Evolutionary conservation across 2,888 invertebrate genomes (phyloP), one percentile per base, ranked within the genome.

Genomic region (Teleiodes luculella): DNA sequence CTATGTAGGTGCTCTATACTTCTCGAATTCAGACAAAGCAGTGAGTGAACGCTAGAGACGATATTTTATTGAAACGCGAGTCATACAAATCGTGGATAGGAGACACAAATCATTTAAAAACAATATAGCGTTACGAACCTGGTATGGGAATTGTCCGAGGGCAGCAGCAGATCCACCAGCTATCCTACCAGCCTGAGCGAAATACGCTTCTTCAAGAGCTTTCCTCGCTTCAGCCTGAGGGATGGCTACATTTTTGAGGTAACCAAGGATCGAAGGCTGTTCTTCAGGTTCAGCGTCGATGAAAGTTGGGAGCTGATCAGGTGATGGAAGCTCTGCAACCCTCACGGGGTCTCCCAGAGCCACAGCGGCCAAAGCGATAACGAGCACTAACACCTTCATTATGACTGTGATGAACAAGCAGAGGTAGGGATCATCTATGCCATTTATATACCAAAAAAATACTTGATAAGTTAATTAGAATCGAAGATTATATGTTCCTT

Each of bases 111-210:
- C n/a, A n/a, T n/a, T n/a, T n/a, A n/a, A n/a, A n/a, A n/a, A n/a
- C n/a, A n/a, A n/a, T n/a, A n/a, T n/a, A n/a, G n/a, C n/a, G n/a
- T n/a, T n/a, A n/a, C n/a, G n/a, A n/a, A 81, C 81, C 74, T 81
- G 80, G 58, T 70, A 77, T 3, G 78, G 77, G 55, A 67, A 68
- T 56, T 74, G 70, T 39, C 72, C 77, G 2, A 47, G 10, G 3
- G 18, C 52, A n/a, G 80, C 70, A 0, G 70, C 65, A 1, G 51
- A 46, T 3, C 82, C 82, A 16, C 81, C 81, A 7, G 74, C 66
- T 28, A 82, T 80, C 52, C 78, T 78, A 7, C 65, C 55, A 2
- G 61, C 55, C 16, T 49, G 61, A 11, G 49, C 53, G 6, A 69
- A 39, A 37, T 61, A 63, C 37, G 57, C 56, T 43, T 78, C 76